Percentiles rank a stretch among this genome's conserved stretches.
Conservation (phyloP, 2,888 invertebrate genomes). For the Dasypogon diadema region DNA sequence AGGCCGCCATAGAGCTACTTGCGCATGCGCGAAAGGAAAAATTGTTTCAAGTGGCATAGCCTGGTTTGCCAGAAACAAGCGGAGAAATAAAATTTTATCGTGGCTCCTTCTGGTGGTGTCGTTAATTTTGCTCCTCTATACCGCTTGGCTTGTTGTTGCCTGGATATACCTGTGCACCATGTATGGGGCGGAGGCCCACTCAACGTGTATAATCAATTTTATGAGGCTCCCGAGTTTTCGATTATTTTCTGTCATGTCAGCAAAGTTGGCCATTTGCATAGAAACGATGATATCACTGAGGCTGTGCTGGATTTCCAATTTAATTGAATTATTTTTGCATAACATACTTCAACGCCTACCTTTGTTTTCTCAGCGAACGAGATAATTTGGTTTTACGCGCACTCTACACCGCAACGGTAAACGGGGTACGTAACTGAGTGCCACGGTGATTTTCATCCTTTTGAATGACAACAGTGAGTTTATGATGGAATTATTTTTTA, state of each 20-base stretch:
- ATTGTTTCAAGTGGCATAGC: slow-evolving; percentile 40
- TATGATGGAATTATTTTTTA: slow-evolving; percentile 35
- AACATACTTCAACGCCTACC: slow-evolving; percentile 41
- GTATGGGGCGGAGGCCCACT: slow-evolving; percentile 46
- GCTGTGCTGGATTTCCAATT: slow-evolving; percentile 43
- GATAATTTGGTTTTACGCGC: not conserved
- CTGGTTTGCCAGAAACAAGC: slow-evolving; percentile 6
- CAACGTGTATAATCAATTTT: slow-evolving; percentile 40
- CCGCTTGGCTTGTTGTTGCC: not conserved
- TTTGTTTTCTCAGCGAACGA: slow-evolving; percentile 26
- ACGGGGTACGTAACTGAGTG: not conserved
- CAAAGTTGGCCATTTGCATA: slow-evolving; percentile 37
- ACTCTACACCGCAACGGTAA: not conserved
- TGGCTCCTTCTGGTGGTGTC: slow-evolving; percentile 39
- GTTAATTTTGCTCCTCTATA: slow-evolving; percentile 44
- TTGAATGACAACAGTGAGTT: slow-evolving; percentile 40
- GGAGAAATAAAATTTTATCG: slow-evolving; percentile 47
- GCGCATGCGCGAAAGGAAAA: slow-evolving; percentile 45
- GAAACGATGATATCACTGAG: slow-evolving; percentile 47
- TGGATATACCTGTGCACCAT: not conserved
- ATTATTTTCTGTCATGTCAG: slow-evolving; percentile 45
- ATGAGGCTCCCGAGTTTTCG: slow-evolving; percentile 45
- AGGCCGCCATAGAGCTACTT: slow-evolving; percentile 40
- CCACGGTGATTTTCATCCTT: slow-evolving; percentile 31
- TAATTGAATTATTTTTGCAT: slow-evolving; percentile 49